Percentiles rank a stretch among this genome's conserved stretches.
phyloP scores from a whole-genome alignment of 1,140 invertebrate genomes.

The Trichoplusia ni region DNA sequence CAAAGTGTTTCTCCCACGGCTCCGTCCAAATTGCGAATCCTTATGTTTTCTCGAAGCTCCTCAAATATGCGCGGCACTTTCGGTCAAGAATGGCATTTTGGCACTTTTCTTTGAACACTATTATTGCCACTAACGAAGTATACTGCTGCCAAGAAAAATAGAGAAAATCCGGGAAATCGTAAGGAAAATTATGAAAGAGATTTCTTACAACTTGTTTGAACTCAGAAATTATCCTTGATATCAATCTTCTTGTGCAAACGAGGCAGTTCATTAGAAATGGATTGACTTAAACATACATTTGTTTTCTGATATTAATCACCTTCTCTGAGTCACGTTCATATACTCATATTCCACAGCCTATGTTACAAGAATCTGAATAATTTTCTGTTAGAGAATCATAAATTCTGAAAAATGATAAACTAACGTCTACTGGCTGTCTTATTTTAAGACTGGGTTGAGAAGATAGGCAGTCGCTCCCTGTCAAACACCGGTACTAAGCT shows the following conservation, averaged over 20 bases:
- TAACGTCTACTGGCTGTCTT: too few species aligned
- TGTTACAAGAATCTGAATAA: too few species aligned
- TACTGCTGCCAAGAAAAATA: conserved; percentile 5
- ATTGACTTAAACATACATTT: too few species aligned
- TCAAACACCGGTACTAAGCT: too few species aligned
- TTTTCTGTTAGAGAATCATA: too few species aligned
- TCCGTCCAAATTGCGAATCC: neutral
- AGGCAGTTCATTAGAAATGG: neutral
- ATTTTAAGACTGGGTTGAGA: too few species aligned
- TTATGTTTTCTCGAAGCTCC: conserved; percentile 39
- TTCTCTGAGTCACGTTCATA: too few species aligned
- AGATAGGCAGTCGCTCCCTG: too few species aligned
- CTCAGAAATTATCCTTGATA: neutral
- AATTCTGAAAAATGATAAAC: too few species aligned
- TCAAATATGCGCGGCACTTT: conserved; percentile 53
- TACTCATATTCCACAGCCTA: too few species aligned
- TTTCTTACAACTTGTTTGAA: neutral
- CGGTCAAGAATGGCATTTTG: conserved; percentile 52
- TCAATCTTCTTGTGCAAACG: neutral
- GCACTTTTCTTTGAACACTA: conserved; percentile 59
- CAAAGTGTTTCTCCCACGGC: neutral
- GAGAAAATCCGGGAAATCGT: conserved; percentile 2
- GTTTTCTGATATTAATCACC: too few species aligned
- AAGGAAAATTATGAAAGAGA: conserved; percentile 10
- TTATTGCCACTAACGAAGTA: conserved; percentile 36